Evolutionary conservation across 1,140 invertebrate species (phyloP), one percentile per base, ranked within the genome.

Genomic region (Micrasema longulum): DNA sequence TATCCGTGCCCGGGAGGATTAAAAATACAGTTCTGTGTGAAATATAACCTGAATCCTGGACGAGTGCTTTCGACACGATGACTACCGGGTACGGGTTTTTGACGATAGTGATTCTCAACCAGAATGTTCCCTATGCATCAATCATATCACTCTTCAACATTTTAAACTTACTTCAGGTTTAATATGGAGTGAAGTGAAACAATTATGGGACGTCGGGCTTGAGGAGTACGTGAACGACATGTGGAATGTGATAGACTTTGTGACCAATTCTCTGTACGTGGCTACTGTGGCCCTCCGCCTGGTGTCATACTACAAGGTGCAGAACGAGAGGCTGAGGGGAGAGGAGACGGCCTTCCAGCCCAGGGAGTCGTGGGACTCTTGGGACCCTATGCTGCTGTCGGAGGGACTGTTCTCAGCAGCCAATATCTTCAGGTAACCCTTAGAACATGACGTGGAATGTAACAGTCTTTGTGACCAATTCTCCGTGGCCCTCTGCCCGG

Each of bases 161-260:
- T n/a, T n/a, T n/a, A n/a, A n/a, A n/a, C n/a, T n/a, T n/a, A n/a
- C n/a, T 77, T 71, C 82, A 93, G 97, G 97, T 47, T 85, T 99
- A 72, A 98, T 99, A 78, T 99, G 97, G 97, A 97, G 96, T 75
- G 97, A 99, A 86, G 96, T 99, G 75, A 99, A 99, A 82, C 97
- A 99, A 80, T 85, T 99, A 22, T 99, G 97, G 97, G 95, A 98
- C 82, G 95, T 97, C 72, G 97, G 97, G 0, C 86, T 98, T 20
- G 91, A 95, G 77, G 96, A 98, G 80, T 99, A 99, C 81, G 91
- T 96, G 36, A 92, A 94, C 77, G 97, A 99, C 83, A 98, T 99
- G 96, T 99, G 97, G 97, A 99, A 99, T 83, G 96, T 99, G 55
- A 94, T 99, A 72, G 97, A 99, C 85, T 99, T 99, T 83, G 94